Percentiles rank a stretch among this genome's conserved stretches.
Conservation (phyloP, 2,888 invertebrate species). For the Sarcophaga rosellei region DNA sequence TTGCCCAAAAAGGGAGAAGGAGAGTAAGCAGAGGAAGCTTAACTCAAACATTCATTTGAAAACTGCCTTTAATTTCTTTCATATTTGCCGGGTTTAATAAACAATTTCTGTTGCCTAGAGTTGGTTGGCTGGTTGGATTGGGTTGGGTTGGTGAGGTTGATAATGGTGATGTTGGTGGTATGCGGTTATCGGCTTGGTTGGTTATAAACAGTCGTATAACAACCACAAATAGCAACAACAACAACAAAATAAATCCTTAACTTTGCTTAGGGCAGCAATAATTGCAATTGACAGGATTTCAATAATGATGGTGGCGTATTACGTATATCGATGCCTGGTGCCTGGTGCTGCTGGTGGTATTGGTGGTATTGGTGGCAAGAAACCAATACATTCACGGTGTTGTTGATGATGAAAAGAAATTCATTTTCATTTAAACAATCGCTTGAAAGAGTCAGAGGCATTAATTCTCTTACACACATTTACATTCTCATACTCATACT, state of each 20-base stretch:
- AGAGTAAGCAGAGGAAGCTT: constrained; percentile 1
- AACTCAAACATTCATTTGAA: constrained; percentile 8
- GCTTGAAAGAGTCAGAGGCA: constrained; percentile 22
- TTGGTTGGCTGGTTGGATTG: constrained; percentile 4
- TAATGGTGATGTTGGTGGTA: constrained; percentile 61
- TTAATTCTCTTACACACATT: not conserved
- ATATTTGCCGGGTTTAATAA: constrained; percentile 25
- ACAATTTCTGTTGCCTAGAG: constrained; percentile 51
- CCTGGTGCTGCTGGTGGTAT: too few species aligned
- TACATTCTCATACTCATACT: too few species aligned
- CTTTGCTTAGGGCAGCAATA: constrained; percentile 73
- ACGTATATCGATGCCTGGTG: not conserved
- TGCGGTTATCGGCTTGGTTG: constrained; percentile 67
- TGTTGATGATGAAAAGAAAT: not conserved
- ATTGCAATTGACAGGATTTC: constrained; percentile 78
- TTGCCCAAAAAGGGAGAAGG: not conserved
- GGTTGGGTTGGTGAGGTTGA: constrained; percentile 5
- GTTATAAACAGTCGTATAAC: constrained; percentile 43
- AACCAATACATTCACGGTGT: not conserved
- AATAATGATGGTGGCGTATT: constrained; percentile 52
- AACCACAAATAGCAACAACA: constrained; percentile 46
- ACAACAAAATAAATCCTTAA: constrained; percentile 57
- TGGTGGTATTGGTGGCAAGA: too few species aligned
- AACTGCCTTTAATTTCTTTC: constrained; percentile 32
- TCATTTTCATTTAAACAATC: constrained; percentile 33